Evolutionary conservation across 2,113 vertebrate genomes (phyloP).

Genomic region (Polyodon spathula): DNA sequence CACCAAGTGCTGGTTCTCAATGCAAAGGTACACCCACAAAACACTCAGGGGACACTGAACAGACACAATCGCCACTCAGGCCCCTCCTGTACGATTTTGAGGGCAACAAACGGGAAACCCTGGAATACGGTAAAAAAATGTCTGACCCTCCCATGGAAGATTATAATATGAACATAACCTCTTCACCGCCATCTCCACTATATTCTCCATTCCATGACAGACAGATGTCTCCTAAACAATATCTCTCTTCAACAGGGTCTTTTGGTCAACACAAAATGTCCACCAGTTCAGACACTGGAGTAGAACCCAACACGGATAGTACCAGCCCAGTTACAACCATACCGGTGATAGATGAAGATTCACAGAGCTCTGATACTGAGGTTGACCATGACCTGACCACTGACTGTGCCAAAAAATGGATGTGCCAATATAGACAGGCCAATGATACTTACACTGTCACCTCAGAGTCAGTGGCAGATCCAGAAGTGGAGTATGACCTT

Average conservation of each 20-base stretch:
- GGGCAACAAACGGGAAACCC: constrained; percentile 67
- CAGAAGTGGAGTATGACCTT: constrained; percentile 45
- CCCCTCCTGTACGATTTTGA: constrained; percentile 65
- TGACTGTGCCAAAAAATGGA: constrained; percentile 48
- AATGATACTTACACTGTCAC: constrained; percentile 65
- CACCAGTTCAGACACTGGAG: constrained; percentile 17
- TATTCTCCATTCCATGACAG: neutral
- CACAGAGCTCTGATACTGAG: constrained; percentile 62
- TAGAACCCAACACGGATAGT: constrained; percentile 1
- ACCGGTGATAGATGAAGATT: constrained; percentile 49
- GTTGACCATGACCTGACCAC: constrained; percentile 62
- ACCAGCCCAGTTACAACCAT: constrained; percentile 14
- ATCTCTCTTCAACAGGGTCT: constrained; percentile 42
- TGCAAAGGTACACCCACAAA: constrained; percentile 57
- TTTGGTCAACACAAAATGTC: constrained; percentile 51
- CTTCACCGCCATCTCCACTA: constrained; percentile 18
- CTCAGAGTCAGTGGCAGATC: constrained; percentile 54
- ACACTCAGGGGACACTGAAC: constrained; percentile 48
- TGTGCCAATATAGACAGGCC: constrained; percentile 29
- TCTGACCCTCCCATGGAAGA: constrained; percentile 34
- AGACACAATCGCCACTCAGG: constrained; percentile 52
- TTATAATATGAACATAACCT: constrained; percentile 35
- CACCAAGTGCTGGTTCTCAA: constrained; percentile 44
- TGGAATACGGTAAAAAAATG: constrained; percentile 62
- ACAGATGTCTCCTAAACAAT: constrained; percentile 9